Evolutionary conservation across 2,797 vertebrate genomes (phyloP).

Genomic region (Parambassis ranga): DNA sequence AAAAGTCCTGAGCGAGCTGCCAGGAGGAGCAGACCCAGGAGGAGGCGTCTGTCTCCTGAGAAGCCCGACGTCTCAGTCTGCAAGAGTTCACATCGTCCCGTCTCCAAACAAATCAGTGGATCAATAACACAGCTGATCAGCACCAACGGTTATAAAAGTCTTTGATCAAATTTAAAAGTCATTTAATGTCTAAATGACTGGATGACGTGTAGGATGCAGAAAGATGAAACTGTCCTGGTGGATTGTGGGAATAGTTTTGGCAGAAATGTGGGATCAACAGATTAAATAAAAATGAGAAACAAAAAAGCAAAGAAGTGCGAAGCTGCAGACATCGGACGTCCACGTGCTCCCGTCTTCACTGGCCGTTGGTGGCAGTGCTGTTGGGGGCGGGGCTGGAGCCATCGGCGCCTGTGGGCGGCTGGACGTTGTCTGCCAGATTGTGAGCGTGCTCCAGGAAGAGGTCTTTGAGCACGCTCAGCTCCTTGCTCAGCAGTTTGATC

Average conservation of each 20-base stretch:
- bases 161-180: neutral
- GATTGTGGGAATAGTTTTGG: neutral
- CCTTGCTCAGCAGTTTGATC: conserved; percentile 97
- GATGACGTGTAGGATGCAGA: no score
- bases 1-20: no score
- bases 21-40: conserved; percentile 5
- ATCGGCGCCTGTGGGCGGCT: conserved; percentile 78
- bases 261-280: fast-evolving
- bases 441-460: conserved; percentile 97
- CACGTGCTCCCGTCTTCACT: conserved; percentile 53
- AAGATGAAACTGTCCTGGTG: neutral
- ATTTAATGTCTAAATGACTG: no score
- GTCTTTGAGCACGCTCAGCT: conserved; percentile 97
- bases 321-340: conserved; percentile 6
- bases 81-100: conserved; percentile 1
- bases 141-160: no score
- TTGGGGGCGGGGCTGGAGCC: conserved; percentile 75
- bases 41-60: neutral
- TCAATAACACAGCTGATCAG: neutral
- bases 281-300: neutral
- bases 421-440: conserved; percentile 93
- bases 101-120: neutral
- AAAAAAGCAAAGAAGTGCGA: conserved; percentile 6
- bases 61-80: neutral
- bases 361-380: conserved; percentile 62